Evolutionary conservation across 2,888 invertebrate species (phyloP).

Genomic region (Lingula anatina): DNA sequence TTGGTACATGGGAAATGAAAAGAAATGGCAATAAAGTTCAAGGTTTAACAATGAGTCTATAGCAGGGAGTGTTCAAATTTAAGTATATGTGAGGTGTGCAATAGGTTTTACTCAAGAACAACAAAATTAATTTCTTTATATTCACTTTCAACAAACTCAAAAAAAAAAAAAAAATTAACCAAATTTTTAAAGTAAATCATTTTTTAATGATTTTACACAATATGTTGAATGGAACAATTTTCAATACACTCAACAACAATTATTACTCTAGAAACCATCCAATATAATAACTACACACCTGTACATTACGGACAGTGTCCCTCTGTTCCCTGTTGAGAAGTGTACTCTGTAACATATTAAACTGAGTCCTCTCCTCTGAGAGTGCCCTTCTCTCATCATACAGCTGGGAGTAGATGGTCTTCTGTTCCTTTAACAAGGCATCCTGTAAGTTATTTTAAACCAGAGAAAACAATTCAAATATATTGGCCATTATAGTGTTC

Average conservation of each 20-base stretch:
- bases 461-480: not conserved
- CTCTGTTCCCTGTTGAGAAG: constrained; percentile 33
- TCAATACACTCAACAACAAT: not conserved
- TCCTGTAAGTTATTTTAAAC: constrained; percentile 24
- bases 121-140: not conserved
- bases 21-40: no score
- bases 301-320: constrained; percentile 28
- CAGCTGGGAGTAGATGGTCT: constrained; percentile 31
- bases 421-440: constrained; percentile 40
- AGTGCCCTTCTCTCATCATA: constrained; percentile 40
- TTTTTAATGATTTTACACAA: not conserved
- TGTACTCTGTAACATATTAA: constrained; percentile 34
- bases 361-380: constrained; percentile 42
- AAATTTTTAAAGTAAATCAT: not conserved
- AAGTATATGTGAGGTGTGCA: no score
- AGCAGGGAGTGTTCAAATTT: no score
- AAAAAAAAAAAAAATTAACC: not conserved
- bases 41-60: no score
- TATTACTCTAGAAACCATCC: not conserved
- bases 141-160: no score
- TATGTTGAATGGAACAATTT: not conserved
- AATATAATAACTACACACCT: constrained; percentile 17
- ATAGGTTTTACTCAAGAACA: not conserved
- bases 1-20: no score
- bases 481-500: no score